Base-by-base conservation (phyloP, 2,888 invertebrate genomes). In the Eulithis testata region DNA sequence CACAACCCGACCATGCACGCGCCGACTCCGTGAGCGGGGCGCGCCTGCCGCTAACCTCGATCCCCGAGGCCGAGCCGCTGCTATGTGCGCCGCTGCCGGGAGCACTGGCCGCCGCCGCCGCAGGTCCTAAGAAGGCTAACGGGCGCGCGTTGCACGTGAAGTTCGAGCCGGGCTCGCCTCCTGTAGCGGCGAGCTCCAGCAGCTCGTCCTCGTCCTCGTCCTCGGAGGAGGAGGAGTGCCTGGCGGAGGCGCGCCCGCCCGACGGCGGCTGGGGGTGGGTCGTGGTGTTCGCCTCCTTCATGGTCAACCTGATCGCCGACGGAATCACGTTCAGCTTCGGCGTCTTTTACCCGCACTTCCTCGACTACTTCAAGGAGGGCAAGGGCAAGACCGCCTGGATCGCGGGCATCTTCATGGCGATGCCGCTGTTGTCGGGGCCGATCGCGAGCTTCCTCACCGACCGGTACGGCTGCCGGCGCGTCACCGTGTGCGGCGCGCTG, bases 211-310 rank as follows among this genome's bases (percentile, higher is more conserved):
- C 95, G 51, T 88, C 94, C 66, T 94, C 94, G 53, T 94, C 94
- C 5, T 95, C 95, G 51, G 94, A 94, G 72, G 95, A 95, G 65
- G 93, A 95, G 51, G 94, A 94, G 11, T 94, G 95, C 56, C 89
- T 94, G 76, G 93, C 95, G 7, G 96, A 96, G 83, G 95, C 95
- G 0, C 90, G 95, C 21, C 96, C 96, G 0, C 97, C 97, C 1
- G 98, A 98, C 85, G 98, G 97, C 9, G 98, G 98, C 11, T 98
- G 97, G 96, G 98, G 98, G 5, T 98, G 98, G 98, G 96, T 98
- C 40, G 95, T 98, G 58, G 98, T 98, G 0, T 95, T 96, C 68
- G 97, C 97, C 31, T 96, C 97, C 0, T 98, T 98, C 85, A 94
- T 98, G 90, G 96, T 98, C 70, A 98, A 98, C 84, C 94, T 98